These are phyloP conservation scores for Eurosta solidaginis DNA, from an alignment of 1,140 invertebrate species.

Conservation along the genomic window DNA sequence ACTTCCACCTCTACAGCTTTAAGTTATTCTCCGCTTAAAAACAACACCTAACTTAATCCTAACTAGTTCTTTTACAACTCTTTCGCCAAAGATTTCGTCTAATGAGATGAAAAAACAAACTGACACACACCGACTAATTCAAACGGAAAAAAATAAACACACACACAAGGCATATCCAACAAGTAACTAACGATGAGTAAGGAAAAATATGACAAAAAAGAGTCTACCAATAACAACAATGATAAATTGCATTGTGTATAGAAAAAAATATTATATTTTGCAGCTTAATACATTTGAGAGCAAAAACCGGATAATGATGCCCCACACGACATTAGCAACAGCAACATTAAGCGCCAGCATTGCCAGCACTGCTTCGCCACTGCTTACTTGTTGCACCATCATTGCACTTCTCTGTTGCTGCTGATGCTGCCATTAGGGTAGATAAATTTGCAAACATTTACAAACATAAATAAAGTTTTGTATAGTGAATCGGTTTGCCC, in stretches of 20 bases:
- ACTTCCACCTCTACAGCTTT: too few relatives aligned
- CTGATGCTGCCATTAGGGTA: neutral
- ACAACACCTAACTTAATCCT: too few relatives aligned
- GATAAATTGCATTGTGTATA: neutral
- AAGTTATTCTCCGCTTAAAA: too few relatives aligned
- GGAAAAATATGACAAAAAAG: neutral
- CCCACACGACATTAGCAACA: neutral
- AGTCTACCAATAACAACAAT: neutral
- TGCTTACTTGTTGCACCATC: neutral
- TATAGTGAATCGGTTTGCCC: neutral
- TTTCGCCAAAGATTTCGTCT: too few relatives aligned
- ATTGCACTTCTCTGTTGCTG: neutral
- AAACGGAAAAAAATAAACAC: neutral
- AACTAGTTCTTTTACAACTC: too few relatives aligned
- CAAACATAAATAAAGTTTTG: neutral
- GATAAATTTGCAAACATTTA: constrained; percentile 5
- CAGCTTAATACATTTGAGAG: constrained; percentile 1
- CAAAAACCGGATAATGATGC: constrained; percentile 27
- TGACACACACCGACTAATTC: neutral
- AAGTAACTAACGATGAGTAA: neutral
- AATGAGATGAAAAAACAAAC: neutral
- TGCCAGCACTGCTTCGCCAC: neutral
- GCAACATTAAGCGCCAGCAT: neutral
- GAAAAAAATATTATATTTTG: neutral
- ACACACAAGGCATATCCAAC: neutral